A percentile compares a stretch with the other conserved stretches of the same genome.
These are phyloP conservation scores for Meda fulgida DNA, from an alignment of 2,797 vertebrate genomes.

Conservation along the genomic window DNA sequence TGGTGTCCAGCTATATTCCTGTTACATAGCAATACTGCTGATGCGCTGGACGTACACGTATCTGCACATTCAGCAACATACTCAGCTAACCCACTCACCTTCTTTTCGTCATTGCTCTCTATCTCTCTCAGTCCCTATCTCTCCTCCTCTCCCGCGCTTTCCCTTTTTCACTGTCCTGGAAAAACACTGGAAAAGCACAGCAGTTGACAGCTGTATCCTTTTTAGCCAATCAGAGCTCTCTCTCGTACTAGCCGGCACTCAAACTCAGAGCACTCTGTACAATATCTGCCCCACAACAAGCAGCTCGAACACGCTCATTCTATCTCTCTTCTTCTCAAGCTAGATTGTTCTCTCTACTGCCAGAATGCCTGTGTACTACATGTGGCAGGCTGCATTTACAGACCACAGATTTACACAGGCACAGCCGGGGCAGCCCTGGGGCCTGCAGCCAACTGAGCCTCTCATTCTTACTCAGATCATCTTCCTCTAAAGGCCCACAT, in stretches of 20 bases:
- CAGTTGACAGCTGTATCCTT: slow-evolving; percentile 79
- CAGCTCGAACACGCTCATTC: slow-evolving; percentile 36
- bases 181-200: slow-evolving; percentile 72
- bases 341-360: slow-evolving; percentile 38
- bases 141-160: not conserved
- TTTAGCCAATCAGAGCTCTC: slow-evolving; percentile 72
- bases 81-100: slow-evolving; percentile 40
- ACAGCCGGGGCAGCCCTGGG: slow-evolving; percentile 76
- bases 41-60: slow-evolving; percentile 28
- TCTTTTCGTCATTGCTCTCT: slow-evolving; percentile 20
- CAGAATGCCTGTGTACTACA: slow-evolving; percentile 78
- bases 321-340: slow-evolving; percentile 33
- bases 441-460: slow-evolving; percentile 71
- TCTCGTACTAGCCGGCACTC: slow-evolving; percentile 64
- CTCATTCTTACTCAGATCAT: slow-evolving; percentile 77
- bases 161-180: slow-evolving; percentile 51
- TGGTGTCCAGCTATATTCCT: not conserved
- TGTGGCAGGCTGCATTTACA: slow-evolving; percentile 81
- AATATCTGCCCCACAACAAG: slow-evolving; percentile 85
- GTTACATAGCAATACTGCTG: slow-evolving; percentile 41
- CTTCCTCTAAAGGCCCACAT: slow-evolving; percentile 59
- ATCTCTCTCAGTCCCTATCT: slow-evolving; percentile 28
- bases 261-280: slow-evolving; percentile 67
- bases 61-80: slow-evolving; percentile 54
- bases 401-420: slow-evolving; percentile 73